Percentiles rank a stretch among this genome's conserved stretches.
Conservation (phyloP, 2,888 invertebrate genomes). For the Muschampia plurimacula region DNA sequence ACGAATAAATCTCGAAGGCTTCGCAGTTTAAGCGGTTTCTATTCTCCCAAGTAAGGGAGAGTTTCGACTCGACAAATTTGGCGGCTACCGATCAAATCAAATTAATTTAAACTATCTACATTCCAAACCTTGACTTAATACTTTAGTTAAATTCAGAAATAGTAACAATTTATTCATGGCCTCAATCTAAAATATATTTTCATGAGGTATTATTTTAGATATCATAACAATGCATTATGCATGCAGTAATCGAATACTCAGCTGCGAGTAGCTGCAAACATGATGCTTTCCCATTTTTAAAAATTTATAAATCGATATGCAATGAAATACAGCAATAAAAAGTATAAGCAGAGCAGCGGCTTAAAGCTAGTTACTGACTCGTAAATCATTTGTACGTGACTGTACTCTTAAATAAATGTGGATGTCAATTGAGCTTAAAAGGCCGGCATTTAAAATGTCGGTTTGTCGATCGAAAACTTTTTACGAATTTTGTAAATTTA, state of each 20-base stretch:
- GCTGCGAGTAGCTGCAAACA: too few species aligned
- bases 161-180: background rate
- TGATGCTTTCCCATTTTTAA: too few species aligned
- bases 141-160: too few species aligned
- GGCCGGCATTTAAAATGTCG: constrained; percentile 29
- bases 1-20: background rate
- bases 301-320: background rate
- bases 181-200: background rate
- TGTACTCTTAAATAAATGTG: constrained; percentile 22
- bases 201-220: too few species aligned
- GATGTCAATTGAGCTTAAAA: constrained; percentile 26
- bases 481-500: constrained; percentile 30
- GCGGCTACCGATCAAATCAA: constrained; percentile 58
- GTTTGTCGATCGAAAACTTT: constrained; percentile 26
- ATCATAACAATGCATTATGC: too few species aligned
- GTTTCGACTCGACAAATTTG: constrained; percentile 52
- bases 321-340: background rate
- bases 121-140: background rate
- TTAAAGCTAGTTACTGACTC: constrained; percentile 27
- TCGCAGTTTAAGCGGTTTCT: background rate
- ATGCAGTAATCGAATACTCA: too few species aligned
- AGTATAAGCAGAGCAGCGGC: constrained; percentile 6
- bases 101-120: background rate
- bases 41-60: constrained; percentile 5
- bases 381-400: constrained; percentile 36